These are phyloP conservation scores for Hystrix brachyura DNA, from an alignment of 2,113 vertebrate species.

Conservation along the genomic window DNA sequence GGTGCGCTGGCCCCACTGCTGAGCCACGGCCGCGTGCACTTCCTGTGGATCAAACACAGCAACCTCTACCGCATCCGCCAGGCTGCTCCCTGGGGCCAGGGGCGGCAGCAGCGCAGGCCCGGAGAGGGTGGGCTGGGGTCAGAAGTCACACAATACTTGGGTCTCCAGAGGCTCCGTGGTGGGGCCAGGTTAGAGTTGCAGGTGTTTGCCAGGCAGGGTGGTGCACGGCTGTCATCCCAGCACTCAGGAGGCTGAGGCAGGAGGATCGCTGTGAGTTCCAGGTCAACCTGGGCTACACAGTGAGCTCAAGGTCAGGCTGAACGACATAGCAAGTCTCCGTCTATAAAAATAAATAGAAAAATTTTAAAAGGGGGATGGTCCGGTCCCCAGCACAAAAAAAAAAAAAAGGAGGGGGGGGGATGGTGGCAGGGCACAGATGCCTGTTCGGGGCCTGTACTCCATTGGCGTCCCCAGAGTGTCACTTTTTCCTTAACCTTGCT, in stretches of 20 bases:
- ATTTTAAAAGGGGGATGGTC: too few species aligned
- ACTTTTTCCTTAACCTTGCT: constrained; percentile 87
- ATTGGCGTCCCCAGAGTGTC: neutral
- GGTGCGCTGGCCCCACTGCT: constrained; percentile 91
- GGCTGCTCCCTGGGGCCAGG: fast-evolving
- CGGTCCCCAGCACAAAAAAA: too few species aligned
- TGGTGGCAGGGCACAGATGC: neutral
- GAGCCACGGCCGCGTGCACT: constrained; percentile 91
- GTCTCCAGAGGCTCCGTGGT: neutral
- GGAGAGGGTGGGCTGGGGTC: neutral
- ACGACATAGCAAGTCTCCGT: too few species aligned
- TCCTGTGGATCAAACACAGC: constrained; percentile 97
- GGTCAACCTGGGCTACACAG: neutral
- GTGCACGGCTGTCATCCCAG: neutral
- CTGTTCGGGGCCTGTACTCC: neutral
- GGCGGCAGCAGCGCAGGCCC: neutral
- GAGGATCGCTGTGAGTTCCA: neutral
- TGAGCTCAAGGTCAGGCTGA: neutral
- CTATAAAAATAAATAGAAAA: neutral
- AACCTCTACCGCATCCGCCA: constrained; percentile 96
- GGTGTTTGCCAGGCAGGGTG: neutral
- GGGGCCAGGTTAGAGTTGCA: neutral
- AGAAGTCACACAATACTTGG: neutral
- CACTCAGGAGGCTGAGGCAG: neutral
- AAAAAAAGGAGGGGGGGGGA: too few species aligned